These are phyloP conservation scores for Drosophila villosipedis DNA, from an alignment of 2,888 invertebrate genomes.

Conservation along the genomic window DNA sequence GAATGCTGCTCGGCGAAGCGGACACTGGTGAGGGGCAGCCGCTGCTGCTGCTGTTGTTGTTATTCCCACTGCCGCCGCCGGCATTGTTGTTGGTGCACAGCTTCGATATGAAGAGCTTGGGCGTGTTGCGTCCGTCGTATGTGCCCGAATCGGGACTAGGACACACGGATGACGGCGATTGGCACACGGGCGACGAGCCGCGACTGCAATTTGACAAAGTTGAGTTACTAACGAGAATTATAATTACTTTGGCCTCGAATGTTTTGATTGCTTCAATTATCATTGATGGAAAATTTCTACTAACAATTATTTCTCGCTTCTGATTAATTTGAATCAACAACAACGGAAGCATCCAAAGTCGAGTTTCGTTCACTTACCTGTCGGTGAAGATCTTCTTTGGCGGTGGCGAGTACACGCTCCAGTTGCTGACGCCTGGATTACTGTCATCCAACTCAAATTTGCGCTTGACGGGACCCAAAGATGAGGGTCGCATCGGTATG, in stretches of 20 bases:
- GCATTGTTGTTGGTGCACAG: constrained; percentile 82
- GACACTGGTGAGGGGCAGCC: constrained; percentile 84
- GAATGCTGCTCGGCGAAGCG: constrained; percentile 78
- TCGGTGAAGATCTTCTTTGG: constrained; percentile 85
- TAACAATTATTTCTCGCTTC: not conserved
- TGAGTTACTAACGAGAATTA: not conserved
- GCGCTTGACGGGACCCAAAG: constrained; percentile 88
- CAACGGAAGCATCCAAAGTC: not conserved
- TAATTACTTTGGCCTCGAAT: not conserved
- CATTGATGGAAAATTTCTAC: not conserved
- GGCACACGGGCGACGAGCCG: constrained; percentile 85
- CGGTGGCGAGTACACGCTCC: constrained; percentile 84
- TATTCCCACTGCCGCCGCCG: constrained; percentile 40
- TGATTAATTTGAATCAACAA: not conserved
- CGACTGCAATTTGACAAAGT: constrained; percentile 71
- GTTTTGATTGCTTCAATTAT: not conserved
- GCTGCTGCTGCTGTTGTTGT: constrained; percentile 76
- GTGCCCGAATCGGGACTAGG: constrained; percentile 85
- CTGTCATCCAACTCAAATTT: constrained; percentile 85
- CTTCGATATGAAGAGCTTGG: constrained; percentile 84
- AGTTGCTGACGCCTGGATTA: constrained; percentile 75
- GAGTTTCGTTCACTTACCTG: constrained; percentile 67
- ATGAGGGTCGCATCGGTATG: constrained; percentile 92
- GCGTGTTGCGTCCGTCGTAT: constrained; percentile 85
- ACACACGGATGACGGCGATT: constrained; percentile 85